Base-by-base conservation (phyloP, 2,888 invertebrate genomes). In the Drosophila macrospina region DNA sequence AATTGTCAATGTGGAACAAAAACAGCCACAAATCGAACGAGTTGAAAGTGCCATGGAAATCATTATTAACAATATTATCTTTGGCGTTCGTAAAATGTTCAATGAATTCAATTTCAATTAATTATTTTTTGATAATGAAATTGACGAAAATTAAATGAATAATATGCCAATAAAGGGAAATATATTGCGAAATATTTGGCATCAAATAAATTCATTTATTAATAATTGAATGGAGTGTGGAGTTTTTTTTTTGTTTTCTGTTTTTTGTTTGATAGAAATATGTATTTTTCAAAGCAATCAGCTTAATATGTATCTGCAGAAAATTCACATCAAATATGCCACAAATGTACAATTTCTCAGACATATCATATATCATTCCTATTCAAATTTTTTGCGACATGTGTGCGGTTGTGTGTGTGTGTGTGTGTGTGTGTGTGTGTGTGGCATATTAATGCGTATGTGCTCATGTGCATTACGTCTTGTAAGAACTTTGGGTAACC, bases 381-480 rank as follows among this genome's bases (percentile, higher is more conserved):
- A 34, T 48, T 24, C 20, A 48, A 34, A 34, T 44, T 24, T 24
- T 2, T 34, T 24, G 5, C 24, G 24, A 28, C 20, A 34, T 45
- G 20, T 59, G 61, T 41, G 47, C 10, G 37, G 47, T 11, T 11
- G 15, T 28, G 15, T 26, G 41, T 51, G 42, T 28, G 26, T 36
- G 45, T 39, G 20, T 57, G 70, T 41, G 41, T 20, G 37, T 59
- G 16, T 11, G 11, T 51, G 15, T 37, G 48, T 51, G 34, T 28
- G 26, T 36, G 32, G 54, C 63, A 70, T 70, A 37, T 47, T 76
- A 76, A 71, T 72, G 52, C 55, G 47, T 54, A 42, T 26, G 30
- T 30, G 52, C 65, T 44, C 32, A 77, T 74, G 61, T 72, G 65
- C 73, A 77, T 74, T n/a, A 71, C 20, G 55, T 59, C 59, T 56